Percentiles rank a stretch among this genome's conserved stretches.
Evolutionary conservation across 2,797 vertebrate genomes (phyloP).

Genomic region (Bothrops alternatus): DNA sequence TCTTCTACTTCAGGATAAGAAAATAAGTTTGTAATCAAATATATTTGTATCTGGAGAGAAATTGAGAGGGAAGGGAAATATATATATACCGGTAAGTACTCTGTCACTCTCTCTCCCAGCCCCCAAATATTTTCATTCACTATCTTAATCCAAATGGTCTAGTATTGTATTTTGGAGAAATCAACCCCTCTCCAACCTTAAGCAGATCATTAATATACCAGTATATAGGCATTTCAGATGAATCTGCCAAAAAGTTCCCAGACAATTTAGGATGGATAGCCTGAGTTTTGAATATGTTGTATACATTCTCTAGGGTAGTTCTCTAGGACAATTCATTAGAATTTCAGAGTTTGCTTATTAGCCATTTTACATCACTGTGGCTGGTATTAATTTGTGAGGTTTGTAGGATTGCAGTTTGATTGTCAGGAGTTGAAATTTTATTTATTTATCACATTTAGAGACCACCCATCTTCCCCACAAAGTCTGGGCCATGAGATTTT

Average conservation of each 20-base stretch:
- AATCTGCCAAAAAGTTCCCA: not conserved
- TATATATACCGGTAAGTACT: not conserved
- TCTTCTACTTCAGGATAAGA: not conserved
- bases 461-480: not conserved
- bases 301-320: not conserved
- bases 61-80: too few species aligned
- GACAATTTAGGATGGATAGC: not conserved
- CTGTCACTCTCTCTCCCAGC: not conserved
- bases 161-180: not conserved
- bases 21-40: not conserved
- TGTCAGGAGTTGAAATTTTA: not conserved
- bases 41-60: not conserved
- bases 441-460: not conserved
- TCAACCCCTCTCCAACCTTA: not conserved
- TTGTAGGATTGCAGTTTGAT: not conserved
- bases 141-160: not conserved
- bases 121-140: not conserved
- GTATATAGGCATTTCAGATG: not conserved
- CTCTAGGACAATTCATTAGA: not conserved
- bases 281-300: not conserved
- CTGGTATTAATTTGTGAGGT: not conserved
- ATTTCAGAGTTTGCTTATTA: not conserved
- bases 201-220: not conserved
- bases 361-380: too few species aligned
- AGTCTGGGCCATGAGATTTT: not conserved